Percentiles rank a stretch among this genome's conserved stretches.
Conservation (phyloP, 2,113 vertebrate species). For the Argyrosomus japonicus region DNA sequence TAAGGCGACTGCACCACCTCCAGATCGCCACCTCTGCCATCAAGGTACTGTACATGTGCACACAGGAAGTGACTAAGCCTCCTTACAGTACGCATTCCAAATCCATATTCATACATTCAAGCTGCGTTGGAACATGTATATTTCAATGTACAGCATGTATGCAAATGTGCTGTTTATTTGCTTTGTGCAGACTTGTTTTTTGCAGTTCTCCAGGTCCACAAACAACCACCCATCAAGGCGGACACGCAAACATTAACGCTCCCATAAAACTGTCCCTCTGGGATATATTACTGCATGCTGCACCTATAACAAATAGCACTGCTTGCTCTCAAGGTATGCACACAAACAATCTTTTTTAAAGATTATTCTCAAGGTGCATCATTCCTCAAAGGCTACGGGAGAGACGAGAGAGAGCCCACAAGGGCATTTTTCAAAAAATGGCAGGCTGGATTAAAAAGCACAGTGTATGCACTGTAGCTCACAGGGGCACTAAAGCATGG, state of each 20-base stretch:
- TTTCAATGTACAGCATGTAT: not conserved
- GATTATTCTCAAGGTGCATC: conserved; percentile 49
- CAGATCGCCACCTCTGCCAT: conserved; percentile 97
- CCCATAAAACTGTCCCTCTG: conserved; percentile 37
- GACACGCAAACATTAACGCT: conserved; percentile 33
- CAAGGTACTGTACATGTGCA: conserved; percentile 86
- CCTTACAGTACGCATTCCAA: not conserved
- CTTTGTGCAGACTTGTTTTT: conserved; percentile 11
- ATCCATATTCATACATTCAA: not conserved
- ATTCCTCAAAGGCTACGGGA: conserved; percentile 35
- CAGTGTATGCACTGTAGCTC: conserved; percentile 4
- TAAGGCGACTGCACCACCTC: conserved; percentile 95
- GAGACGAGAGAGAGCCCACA: not conserved
- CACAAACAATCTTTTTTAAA: conserved; percentile 42
- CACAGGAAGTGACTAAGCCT: not conserved
- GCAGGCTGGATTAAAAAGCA: conserved; percentile 39
- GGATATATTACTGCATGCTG: conserved; percentile 10
- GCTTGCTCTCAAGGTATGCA: conserved; percentile 20
- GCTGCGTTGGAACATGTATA: not conserved
- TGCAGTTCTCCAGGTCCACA: conserved; percentile 22
- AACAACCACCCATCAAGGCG: conserved; percentile 29
- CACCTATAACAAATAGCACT: conserved; percentile 32
- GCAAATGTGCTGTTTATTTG: conserved; percentile 32
- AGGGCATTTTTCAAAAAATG: conserved; percentile 20
- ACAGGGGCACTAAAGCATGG: conserved; percentile 22